Percentiles rank a stretch among this genome's conserved stretches.
Evolutionary conservation across 53 echinoderm and acorn worm species (phyloP).

Genomic region (Pentamera pediparva): DNA sequence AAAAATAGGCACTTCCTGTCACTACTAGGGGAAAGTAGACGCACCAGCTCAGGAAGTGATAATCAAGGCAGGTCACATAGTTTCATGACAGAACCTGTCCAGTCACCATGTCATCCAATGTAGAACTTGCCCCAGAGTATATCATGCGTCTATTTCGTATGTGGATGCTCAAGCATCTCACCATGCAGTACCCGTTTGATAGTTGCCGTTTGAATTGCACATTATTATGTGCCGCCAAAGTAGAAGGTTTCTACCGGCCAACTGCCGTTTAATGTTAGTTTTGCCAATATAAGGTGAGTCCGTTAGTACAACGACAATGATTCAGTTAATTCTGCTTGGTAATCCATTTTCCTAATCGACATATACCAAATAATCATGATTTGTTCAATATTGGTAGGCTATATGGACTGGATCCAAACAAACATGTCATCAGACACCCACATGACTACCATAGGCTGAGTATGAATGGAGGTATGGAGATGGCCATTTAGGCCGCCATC

Average conservation of each 20-base stretch:
- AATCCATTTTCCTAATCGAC: not conserved
- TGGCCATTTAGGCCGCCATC: not conserved
- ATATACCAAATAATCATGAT: not conserved
- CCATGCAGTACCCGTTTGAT: conserved; percentile 18
- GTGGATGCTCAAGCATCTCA: conserved; percentile 11
- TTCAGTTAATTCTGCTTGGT: not conserved
- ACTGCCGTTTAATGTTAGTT: not conserved
- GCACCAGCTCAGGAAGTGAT: too few relatives aligned
- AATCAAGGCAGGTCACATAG: too few relatives aligned
- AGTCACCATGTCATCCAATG: conserved; percentile 12
- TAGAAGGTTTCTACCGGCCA: not conserved
- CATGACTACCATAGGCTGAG: not conserved
- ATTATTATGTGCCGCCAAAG: conserved; percentile 11
- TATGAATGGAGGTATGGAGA: not conserved
- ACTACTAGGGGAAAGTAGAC: too few relatives aligned
- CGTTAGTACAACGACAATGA: not conserved
- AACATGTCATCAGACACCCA: not conserved
- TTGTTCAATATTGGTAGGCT: not conserved
- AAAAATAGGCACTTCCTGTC: too few relatives aligned
- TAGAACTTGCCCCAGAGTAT: conserved; percentile 14
- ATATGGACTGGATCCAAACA: not conserved
- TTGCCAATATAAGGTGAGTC: not conserved
- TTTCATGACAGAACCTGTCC: too few relatives aligned
- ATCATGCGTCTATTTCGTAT: conserved; percentile 11
- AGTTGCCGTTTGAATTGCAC: conserved; percentile 12